Evolutionary conservation across 2,113 vertebrate genomes (phyloP).

Genomic region (Neogale vison): DNA sequence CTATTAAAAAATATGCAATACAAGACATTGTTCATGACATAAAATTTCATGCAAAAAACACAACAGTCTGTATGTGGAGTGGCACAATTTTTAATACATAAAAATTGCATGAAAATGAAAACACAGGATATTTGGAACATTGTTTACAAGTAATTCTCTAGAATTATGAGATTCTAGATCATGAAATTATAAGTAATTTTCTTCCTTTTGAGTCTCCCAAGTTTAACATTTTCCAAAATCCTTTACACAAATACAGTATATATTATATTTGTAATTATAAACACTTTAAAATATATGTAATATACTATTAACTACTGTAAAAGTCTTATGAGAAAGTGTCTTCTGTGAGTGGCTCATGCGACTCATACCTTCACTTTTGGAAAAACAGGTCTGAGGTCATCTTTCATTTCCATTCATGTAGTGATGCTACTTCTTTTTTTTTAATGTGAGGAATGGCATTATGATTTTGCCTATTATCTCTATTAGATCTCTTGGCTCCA

Average conservation of each 20-base stretch:
- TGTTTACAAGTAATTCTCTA: not conserved
- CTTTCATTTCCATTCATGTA: not conserved
- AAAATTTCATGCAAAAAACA: not conserved
- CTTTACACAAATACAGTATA: not conserved
- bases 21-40: not conserved
- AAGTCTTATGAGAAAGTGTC: not conserved
- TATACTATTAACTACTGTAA: not conserved
- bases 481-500: not conserved
- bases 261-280: not conserved
- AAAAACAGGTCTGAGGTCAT: not conserved
- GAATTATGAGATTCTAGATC: not conserved
- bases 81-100: not conserved
- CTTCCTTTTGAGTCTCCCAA: not conserved
- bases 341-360: not conserved
- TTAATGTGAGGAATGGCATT: not conserved
- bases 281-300: not conserved
- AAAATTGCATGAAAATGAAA: not conserved
- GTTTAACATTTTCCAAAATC: not conserved
- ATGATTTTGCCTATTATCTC: not conserved
- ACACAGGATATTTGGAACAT: not conserved
- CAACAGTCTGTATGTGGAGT: not conserved
- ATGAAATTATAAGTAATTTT: not conserved
- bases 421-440: not conserved
- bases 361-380: not conserved
- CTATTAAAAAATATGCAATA: not conserved